Evolutionary conservation across 1,140 invertebrate species (phyloP).

Genomic region (Pachypeltis micranthus): DNA sequence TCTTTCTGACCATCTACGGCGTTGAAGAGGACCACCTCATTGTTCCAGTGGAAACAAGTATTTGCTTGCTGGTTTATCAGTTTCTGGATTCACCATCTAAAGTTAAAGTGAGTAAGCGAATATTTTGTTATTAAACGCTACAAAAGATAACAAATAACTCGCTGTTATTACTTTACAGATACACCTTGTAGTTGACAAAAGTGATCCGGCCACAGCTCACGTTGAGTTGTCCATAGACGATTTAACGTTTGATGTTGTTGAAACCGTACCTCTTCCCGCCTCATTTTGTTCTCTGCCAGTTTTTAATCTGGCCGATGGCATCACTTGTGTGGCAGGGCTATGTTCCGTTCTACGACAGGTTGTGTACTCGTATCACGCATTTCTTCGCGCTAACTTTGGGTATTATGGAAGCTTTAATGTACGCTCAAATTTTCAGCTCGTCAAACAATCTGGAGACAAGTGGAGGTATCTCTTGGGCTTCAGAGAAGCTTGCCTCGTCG

Average conservation of each 20-base stretch:
- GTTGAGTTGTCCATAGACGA: background rate
- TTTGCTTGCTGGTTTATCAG: background rate
- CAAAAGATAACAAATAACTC: background rate
- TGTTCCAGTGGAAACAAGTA: constrained; percentile 9
- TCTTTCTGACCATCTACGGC: constrained; percentile 11
- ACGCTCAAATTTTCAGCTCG: constrained; percentile 21
- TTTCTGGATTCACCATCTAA: background rate
- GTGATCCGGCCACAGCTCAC: background rate
- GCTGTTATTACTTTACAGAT: constrained; percentile 3
- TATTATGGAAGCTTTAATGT: too few relatives aligned
- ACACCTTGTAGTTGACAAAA: constrained; percentile 12
- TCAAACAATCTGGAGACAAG: constrained; percentile 19
- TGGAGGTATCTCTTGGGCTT: constrained; percentile 47
- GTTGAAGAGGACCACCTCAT: background rate
- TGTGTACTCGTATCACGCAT: background rate
- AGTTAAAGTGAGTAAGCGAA: too few relatives aligned
- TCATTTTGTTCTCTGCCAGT: constrained; percentile 37
- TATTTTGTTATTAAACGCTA: too few relatives aligned
- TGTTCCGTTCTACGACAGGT: constrained; percentile 56
- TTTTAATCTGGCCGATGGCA: constrained; percentile 37
- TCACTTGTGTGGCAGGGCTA: constrained; percentile 52
- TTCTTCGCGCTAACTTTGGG: background rate
- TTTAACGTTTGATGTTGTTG: background rate
- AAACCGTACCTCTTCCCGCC: background rate
- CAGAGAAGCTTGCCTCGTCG: constrained; percentile 59